Evolutionary conservation across 1,140 invertebrate species (phyloP).

Genomic region (Orius laevigatus): DNA sequence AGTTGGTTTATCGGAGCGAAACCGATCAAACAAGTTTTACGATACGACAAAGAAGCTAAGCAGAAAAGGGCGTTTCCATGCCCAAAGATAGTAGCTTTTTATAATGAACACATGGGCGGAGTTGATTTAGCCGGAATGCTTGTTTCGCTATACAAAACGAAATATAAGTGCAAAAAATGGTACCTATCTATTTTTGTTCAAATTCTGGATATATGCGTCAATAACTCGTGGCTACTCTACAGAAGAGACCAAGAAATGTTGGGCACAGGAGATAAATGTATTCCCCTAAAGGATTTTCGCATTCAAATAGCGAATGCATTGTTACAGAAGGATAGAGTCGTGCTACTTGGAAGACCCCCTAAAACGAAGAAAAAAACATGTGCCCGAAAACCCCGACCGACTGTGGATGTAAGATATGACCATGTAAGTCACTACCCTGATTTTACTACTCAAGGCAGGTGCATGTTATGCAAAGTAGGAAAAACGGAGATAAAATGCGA

Average conservation of each 20-base stretch:
- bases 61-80: slow-evolving; percentile 24
- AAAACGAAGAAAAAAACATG: no score
- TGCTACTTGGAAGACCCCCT: no score
- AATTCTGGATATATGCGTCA: slow-evolving; percentile 4
- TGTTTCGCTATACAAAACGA: slow-evolving; percentile 25
- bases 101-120: slow-evolving; percentile 27
- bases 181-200: slow-evolving; percentile 17
- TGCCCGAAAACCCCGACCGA: neutral
- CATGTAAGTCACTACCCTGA: no score
- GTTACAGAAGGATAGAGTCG: neutral
- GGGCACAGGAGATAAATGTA: neutral
- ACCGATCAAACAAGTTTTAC: slow-evolving; percentile 22
- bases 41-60: slow-evolving; percentile 23
- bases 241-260: neutral
- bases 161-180: slow-evolving; percentile 16
- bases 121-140: slow-evolving; percentile 29
- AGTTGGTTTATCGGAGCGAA: slow-evolving; percentile 25
- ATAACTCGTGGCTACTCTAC: neutral
- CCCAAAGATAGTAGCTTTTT: slow-evolving; percentile 27
- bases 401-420: no score
- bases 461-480: no score
- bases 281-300: neutral
- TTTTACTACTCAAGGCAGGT: no score
- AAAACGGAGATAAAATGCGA: neutral
- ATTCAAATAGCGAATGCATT: neutral